These are phyloP conservation scores for Ambastaia sidthimunki DNA, from an alignment of 2,797 vertebrate species.

Conservation along the genomic window DNA sequence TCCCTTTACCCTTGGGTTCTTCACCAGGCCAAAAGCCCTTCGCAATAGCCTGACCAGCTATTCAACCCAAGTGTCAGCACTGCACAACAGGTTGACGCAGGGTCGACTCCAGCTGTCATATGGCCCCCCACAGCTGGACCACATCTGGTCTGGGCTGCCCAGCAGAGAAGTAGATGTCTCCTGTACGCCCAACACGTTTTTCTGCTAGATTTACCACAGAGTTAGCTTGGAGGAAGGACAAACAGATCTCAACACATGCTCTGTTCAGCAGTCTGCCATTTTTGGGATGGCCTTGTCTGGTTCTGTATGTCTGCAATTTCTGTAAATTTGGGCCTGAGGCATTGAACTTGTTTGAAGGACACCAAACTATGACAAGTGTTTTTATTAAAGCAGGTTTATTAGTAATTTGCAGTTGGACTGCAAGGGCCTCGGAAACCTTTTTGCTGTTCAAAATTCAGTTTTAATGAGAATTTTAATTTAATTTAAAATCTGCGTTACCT, in stretches of 20 bases:
- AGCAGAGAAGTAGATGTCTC: conserved; percentile 65
- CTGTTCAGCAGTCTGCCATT: conserved; percentile 8
- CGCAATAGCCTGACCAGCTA: conserved; percentile 29
- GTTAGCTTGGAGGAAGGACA: conserved; percentile 29
- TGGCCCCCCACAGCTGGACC: conserved; percentile 74
- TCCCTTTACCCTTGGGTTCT: conserved; percentile 38
- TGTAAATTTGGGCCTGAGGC: conserved; percentile 1
- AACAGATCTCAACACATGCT: neutral
- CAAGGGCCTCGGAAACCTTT: neutral
- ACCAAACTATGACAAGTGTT: neutral
- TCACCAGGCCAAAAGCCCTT: conserved; percentile 57
- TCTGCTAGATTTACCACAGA: conserved; percentile 36
- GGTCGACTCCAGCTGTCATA: conserved; percentile 76
- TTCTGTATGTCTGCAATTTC: neutral
- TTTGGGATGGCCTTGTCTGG: conserved; percentile 1
- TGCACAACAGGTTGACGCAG: conserved; percentile 86
- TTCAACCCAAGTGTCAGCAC: conserved; percentile 40
- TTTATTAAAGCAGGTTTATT: neutral
- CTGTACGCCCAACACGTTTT: conserved; percentile 50
- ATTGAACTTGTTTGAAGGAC: conserved; percentile 14
- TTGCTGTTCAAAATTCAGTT: neutral
- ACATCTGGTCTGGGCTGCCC: conserved; percentile 55
- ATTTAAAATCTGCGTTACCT: neutral
- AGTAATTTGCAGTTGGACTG: neutral
- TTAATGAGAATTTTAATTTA: neutral